phyloP scores from a whole-genome alignment of 2,113 vertebrate species.

The Anarhynchus alexandrinus region DNA sequence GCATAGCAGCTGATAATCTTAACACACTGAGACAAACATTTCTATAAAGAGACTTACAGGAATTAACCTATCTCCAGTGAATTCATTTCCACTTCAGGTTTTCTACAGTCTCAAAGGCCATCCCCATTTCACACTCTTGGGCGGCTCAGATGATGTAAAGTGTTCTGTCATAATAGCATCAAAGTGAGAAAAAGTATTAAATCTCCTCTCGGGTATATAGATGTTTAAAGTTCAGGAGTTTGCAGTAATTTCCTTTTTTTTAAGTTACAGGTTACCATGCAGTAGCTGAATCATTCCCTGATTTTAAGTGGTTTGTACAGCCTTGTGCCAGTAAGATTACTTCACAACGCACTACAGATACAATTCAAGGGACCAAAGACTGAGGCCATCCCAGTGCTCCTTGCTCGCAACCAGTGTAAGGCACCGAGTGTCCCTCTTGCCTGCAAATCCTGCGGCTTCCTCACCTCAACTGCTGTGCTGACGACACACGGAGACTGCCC shows the following conservation, averaged over 20 bases:
- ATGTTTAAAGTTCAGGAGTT: neutral
- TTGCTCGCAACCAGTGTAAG: fast-evolving
- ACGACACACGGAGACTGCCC: fast-evolving
- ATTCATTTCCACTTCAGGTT: neutral
- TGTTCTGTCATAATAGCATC: neutral
- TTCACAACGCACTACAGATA: neutral
- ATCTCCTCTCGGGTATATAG: fast-evolving
- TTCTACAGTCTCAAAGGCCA: neutral
- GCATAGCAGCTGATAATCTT: neutral
- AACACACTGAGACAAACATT: neutral
- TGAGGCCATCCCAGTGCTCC: neutral
- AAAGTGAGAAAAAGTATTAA: neutral
- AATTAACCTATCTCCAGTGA: neutral
- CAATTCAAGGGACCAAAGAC: neutral
- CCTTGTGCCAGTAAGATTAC: too few relatives aligned
- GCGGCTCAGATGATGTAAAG: neutral
- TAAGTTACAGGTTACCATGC: neutral
- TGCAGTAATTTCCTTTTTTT: neutral
- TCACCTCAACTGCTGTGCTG: fast-evolving
- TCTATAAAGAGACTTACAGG: neutral
- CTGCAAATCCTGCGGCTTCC: neutral
- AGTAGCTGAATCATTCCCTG: neutral
- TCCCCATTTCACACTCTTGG: neutral
- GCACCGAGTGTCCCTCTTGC: neutral
- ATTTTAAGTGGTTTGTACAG: neutral